phyloP scores from a whole-genome alignment of 2,888 invertebrate genomes.

The Oligia latruncula region DNA sequence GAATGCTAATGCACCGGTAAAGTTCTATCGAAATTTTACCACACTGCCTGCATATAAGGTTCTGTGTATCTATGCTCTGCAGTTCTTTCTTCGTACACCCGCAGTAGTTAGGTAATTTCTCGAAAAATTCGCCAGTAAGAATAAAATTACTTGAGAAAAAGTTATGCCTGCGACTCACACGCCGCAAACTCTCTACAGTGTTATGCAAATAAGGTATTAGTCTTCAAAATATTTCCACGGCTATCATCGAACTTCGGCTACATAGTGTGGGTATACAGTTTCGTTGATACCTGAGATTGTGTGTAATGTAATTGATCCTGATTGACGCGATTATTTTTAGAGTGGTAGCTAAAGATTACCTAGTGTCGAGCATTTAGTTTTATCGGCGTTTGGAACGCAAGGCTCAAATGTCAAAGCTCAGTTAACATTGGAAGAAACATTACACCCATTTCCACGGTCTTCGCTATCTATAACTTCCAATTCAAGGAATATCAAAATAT shows the following conservation, averaged over 20 bases:
- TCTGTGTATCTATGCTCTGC: neutral
- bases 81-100: neutral
- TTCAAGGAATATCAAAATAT: slow-evolving; percentile 3
- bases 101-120: neutral
- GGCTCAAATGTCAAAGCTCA: neutral
- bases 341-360: neutral
- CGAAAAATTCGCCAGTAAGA: neutral
- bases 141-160: neutral
- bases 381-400: neutral
- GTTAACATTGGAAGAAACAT: neutral
- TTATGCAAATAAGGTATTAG: neutral
- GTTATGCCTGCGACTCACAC: neutral
- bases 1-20: neutral
- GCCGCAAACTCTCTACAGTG: neutral
- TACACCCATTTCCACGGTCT: neutral
- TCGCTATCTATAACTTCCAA: neutral
- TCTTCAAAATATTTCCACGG: slow-evolving; percentile 26
- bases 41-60: neutral
- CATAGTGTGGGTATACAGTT: slow-evolving; percentile 15
- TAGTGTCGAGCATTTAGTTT: neutral
- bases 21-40: neutral
- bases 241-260: slow-evolving; percentile 8
- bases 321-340: slow-evolving; percentile 21
- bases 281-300: slow-evolving; percentile 40
- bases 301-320: slow-evolving; percentile 33